These are phyloP conservation scores for Phyto melanocephala DNA, from an alignment of 2,888 invertebrate species.

Conservation along the genomic window DNA sequence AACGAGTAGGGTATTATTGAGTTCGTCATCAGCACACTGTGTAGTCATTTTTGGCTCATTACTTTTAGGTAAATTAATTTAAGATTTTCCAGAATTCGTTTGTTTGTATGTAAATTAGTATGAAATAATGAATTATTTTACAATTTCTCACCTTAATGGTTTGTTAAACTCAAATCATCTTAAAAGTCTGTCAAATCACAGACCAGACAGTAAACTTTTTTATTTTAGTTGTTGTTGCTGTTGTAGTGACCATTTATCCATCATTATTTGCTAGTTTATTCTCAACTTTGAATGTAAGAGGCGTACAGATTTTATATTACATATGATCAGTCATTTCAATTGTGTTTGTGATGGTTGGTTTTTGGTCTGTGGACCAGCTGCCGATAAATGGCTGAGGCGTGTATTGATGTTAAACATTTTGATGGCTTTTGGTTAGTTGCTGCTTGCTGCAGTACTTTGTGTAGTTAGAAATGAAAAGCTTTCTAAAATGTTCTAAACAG, in stretches of 20 bases:
- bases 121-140: slow-evolving; percentile 52
- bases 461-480: slow-evolving; percentile 56
- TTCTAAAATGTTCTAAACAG: slow-evolving; percentile 55
- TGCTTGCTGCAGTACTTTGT: not conserved
- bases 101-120: slow-evolving; percentile 51
- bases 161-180: slow-evolving; percentile 53
- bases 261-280: slow-evolving; percentile 49
- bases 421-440: slow-evolving; percentile 50
- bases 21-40: not conserved
- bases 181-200: slow-evolving; percentile 23
- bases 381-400: slow-evolving; percentile 63
- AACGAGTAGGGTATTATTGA: not conserved
- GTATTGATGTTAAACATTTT: slow-evolving; percentile 62
- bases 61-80: slow-evolving; percentile 43
- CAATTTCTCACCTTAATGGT: slow-evolving; percentile 61
- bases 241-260: slow-evolving; percentile 19
- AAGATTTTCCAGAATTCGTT: slow-evolving; percentile 37
- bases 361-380: slow-evolving; percentile 43
- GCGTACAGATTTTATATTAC: slow-evolving; percentile 45
- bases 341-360: slow-evolving; percentile 1
- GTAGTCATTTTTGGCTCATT: not conserved
- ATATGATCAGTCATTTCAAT: slow-evolving; percentile 39
- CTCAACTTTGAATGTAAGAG: slow-evolving; percentile 29
- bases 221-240: not conserved
- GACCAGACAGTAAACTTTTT: not conserved